phyloP scores from a whole-genome alignment of 1,140 invertebrate genomes.

The Drosophila kikkawai region DNA sequence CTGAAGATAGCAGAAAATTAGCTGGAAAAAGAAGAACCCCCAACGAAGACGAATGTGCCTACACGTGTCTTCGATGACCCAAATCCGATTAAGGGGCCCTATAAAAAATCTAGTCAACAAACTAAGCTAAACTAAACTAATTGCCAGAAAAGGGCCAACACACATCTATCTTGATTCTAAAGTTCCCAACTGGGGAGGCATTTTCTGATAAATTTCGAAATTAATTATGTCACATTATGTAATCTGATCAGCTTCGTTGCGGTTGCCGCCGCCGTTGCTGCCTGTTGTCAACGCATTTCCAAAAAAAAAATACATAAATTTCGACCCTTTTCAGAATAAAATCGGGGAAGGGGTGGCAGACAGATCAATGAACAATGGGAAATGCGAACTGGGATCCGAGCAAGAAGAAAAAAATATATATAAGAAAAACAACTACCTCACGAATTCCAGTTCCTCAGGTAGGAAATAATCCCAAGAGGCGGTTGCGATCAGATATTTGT shows the following conservation, averaged over 20 bases:
- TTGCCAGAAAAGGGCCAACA: slow-evolving; percentile 21
- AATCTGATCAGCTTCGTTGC: slow-evolving; percentile 78
- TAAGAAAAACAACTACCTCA: slow-evolving; percentile 28
- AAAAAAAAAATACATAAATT: slow-evolving; percentile 1
- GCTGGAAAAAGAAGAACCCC: slow-evolving; percentile 54
- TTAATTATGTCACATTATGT: slow-evolving; percentile 85
- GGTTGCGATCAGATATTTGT: slow-evolving; percentile 32
- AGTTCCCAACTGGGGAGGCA: neutral
- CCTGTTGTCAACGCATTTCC: slow-evolving; percentile 58
- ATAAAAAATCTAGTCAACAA: slow-evolving; percentile 16
- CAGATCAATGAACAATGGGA: slow-evolving; percentile 58
- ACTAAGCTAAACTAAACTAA: slow-evolving; percentile 37
- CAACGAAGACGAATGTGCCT: slow-evolving; percentile 26
- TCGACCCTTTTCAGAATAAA: slow-evolving; percentile 60
- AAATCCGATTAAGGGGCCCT: slow-evolving; percentile 64
- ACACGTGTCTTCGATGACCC: slow-evolving; percentile 69
- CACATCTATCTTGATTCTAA: slow-evolving; percentile 25
- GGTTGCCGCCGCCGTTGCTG: slow-evolving; percentile 37
- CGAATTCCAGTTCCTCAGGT: slow-evolving; percentile 50
- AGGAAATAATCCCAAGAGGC: slow-evolving; percentile 22
- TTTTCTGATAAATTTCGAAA: slow-evolving; percentile 65
- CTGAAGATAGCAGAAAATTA: slow-evolving; percentile 64
- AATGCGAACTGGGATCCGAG: slow-evolving; percentile 52
- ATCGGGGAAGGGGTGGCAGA: slow-evolving; percentile 33
- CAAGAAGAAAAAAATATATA: neutral